A percentile compares a stretch with the other conserved stretches of the same genome.
These are phyloP conservation scores for Actenoides hombroni DNA, from an alignment of 2,113 vertebrate genomes.

Conservation along the genomic window DNA sequence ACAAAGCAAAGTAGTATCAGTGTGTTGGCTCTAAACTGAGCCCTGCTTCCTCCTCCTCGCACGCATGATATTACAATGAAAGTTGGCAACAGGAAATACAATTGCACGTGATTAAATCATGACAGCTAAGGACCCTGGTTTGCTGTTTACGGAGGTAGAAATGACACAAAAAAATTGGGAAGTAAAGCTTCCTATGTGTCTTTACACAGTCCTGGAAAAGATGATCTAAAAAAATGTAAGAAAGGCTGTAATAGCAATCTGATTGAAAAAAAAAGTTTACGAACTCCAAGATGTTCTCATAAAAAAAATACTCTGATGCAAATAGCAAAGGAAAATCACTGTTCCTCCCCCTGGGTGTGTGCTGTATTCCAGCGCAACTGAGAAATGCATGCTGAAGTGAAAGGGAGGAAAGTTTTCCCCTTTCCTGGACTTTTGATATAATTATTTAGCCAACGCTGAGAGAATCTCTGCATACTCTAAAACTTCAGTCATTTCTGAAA, in stretches of 20 bases:
- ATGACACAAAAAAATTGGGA: neutral
- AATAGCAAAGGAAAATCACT: neutral
- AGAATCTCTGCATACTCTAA: constrained; percentile 8
- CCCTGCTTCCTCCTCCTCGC: constrained; percentile 1
- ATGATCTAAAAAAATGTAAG: neutral
- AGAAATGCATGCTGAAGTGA: neutral
- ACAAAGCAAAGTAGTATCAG: neutral
- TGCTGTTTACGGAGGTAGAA: neutral
- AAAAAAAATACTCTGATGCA: neutral
- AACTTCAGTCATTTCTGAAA: constrained; percentile 45
- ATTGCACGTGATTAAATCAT: neutral
- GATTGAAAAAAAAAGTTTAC: neutral
- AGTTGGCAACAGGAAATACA: neutral
- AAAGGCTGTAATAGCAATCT: neutral
- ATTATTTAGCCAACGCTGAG: neutral
- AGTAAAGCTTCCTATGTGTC: neutral
- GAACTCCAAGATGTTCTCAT: neutral
- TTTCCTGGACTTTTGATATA: neutral
- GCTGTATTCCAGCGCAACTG: neutral
- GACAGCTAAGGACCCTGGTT: neutral
- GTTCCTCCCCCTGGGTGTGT: neutral
- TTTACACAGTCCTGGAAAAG: neutral
- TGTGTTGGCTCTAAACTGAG: neutral
- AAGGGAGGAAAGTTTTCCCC: neutral
- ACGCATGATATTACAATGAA: neutral